Evolutionary conservation across 1,140 invertebrate genomes (phyloP).

Genomic region (Maconellicoccus hirsutus): DNA sequence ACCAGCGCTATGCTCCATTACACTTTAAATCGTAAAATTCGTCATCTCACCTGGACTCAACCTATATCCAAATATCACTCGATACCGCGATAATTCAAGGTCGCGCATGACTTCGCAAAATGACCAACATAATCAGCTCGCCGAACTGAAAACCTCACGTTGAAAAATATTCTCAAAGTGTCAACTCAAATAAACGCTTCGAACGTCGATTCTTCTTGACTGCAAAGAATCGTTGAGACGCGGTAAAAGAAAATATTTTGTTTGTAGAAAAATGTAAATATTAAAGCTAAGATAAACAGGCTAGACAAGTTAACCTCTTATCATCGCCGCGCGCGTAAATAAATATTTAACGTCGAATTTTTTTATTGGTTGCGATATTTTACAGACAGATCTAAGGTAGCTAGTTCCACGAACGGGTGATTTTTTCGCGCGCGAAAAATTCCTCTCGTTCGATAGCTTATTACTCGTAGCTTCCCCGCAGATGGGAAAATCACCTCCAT

Average conservation of each 20-base stretch:
- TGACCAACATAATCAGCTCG: not conserved
- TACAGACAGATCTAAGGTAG: no score
- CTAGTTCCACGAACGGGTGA: no score
- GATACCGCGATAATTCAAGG: not conserved
- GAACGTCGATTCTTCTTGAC: not conserved
- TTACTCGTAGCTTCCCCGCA: no score
- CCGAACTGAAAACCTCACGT: not conserved
- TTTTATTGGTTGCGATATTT: not conserved
- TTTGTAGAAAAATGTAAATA: constrained; percentile 5
- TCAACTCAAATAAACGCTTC: not conserved
- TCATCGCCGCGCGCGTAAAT: no score
- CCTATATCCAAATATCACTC: no score
- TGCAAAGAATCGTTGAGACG: no score
- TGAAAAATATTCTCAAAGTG: not conserved
- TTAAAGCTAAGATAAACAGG: not conserved
- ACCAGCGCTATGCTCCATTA: no score
- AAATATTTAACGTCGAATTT: not conserved
- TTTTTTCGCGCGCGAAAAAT: no score
- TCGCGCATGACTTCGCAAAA: not conserved
- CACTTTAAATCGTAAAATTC: no score
- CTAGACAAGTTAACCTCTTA: not conserved
- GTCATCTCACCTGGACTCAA: no score
- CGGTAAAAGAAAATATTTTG: not conserved
- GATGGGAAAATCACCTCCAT: no score
- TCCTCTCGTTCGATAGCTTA: no score